Evolutionary conservation across 2,797 vertebrate species (phyloP).

Genomic region (Tiaroga cobitis): DNA sequence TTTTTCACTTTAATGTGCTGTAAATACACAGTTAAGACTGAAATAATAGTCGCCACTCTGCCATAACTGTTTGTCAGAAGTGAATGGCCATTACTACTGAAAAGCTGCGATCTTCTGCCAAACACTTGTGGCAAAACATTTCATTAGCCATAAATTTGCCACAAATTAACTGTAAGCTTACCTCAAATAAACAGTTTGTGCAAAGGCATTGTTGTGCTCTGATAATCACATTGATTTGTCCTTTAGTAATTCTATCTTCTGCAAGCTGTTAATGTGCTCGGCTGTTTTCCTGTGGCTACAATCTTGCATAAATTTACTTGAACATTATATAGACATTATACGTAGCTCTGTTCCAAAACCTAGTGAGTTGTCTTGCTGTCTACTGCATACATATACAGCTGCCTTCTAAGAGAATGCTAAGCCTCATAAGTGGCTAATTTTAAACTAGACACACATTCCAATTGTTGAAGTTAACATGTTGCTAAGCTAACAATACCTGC

Average conservation of each 20-base stretch:
- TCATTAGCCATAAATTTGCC: constrained; percentile 22
- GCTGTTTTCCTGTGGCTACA: constrained; percentile 22
- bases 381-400: neutral
- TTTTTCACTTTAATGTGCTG: neutral
- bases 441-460: neutral
- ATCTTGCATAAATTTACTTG: constrained; percentile 24
- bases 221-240: constrained; percentile 24
- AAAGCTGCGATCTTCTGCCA: neutral
- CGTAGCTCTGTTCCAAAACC: neutral
- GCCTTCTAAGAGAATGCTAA: neutral
- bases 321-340: constrained; percentile 6
- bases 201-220: neutral
- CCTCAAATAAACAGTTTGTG: constrained; percentile 15
- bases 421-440: neutral
- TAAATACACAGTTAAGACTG: neutral
- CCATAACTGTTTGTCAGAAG: neutral
- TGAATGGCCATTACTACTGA: neutral
- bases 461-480: neutral
- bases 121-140: neutral
- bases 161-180: neutral
- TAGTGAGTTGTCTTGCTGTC: neutral
- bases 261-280: constrained; percentile 9
- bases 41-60: neutral
- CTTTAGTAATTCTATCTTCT: constrained; percentile 8
- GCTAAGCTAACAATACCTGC: neutral